A percentile compares a stretch with the other conserved stretches of the same genome.
phyloP scores from a whole-genome alignment of 2,113 vertebrate genomes.

The Meleagris gallopavo region DNA sequence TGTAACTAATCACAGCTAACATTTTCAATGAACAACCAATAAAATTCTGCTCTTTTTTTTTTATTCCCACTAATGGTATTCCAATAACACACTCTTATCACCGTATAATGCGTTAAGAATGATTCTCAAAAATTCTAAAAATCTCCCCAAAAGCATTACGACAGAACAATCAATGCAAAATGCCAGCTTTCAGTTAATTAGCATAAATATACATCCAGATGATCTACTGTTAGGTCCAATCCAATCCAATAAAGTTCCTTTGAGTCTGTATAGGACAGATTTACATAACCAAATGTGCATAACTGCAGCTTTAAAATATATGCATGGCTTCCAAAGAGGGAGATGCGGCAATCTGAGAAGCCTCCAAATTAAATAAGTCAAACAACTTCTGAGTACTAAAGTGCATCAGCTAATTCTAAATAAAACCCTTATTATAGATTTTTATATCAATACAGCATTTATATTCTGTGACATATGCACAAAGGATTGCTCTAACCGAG shows the following conservation, averaged over 20 bases:
- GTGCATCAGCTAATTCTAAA: slow-evolving; percentile 83
- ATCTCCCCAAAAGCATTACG: slow-evolving; percentile 69
- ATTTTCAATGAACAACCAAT: slow-evolving; percentile 91
- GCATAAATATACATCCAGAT: slow-evolving; percentile 78
- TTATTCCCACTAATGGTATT: slow-evolving; percentile 82
- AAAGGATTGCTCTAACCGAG: slow-evolving; percentile 78
- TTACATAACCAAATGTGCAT: slow-evolving; percentile 81
- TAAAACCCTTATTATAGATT: slow-evolving; percentile 77
- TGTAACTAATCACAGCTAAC: slow-evolving; percentile 99
- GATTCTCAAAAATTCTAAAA: slow-evolving; percentile 76
- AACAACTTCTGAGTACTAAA: slow-evolving; percentile 80
- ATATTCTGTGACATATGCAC: slow-evolving; percentile 75
- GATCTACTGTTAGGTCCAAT: slow-evolving; percentile 65
- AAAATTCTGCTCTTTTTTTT: slow-evolving; percentile 78
- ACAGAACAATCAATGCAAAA: slow-evolving; percentile 72
- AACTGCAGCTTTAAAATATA: slow-evolving; percentile 78
- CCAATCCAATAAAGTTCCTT: slow-evolving; percentile 75
- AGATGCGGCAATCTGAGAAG: slow-evolving; percentile 71
- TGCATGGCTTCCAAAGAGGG: slow-evolving; percentile 77
- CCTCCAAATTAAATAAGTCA: slow-evolving; percentile 80
- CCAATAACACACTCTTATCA: slow-evolving; percentile 83
- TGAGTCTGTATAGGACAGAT: slow-evolving; percentile 76
- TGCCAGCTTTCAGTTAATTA: slow-evolving; percentile 76
- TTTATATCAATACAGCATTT: slow-evolving; percentile 77
- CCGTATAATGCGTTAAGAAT: slow-evolving; percentile 74